These are phyloP conservation scores for Anas flavirostris DNA, from an alignment of 2,797 vertebrate species.

Conservation along the genomic window DNA sequence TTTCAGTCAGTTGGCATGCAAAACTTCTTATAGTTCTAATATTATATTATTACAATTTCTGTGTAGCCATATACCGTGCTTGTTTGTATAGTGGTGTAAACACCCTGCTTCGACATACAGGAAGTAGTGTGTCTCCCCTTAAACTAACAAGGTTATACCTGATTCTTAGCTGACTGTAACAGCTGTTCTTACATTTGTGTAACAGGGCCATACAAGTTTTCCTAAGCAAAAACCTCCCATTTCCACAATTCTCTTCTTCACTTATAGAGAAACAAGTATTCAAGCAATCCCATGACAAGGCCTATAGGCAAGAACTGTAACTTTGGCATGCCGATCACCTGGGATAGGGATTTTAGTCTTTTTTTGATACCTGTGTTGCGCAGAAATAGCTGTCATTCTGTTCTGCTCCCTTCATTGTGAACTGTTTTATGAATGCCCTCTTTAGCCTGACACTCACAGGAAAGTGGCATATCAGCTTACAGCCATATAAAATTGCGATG, in stretches of 20 bases:
- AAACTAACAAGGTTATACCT: not conserved
- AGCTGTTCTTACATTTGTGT: not conserved
- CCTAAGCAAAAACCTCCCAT: not conserved
- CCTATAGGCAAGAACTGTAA: not conserved
- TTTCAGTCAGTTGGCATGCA: not conserved
- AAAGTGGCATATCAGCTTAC: not conserved
- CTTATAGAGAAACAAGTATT: not conserved
- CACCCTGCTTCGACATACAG: not conserved
- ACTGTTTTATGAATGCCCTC: not conserved
- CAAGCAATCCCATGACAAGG: not conserved
- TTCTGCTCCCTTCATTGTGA: not conserved
- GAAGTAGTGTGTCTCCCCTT: not conserved
- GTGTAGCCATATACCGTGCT: not conserved
- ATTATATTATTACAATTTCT: not conserved
- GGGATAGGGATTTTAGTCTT: not conserved
- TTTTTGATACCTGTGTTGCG: not conserved
- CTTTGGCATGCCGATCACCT: not conserved
- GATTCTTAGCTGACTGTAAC: not conserved
- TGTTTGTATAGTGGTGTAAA: not conserved
- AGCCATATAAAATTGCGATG: not conserved
- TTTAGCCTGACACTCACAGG: not conserved
- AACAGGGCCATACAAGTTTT: not conserved
- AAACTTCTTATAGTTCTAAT: not conserved
- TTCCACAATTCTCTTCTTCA: not conserved
- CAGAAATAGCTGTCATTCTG: not conserved